Percentiles rank a stretch among this genome's conserved stretches.
These are phyloP conservation scores for Athrips mouffetella DNA, from an alignment of 2,888 invertebrate species.

Conservation along the genomic window DNA sequence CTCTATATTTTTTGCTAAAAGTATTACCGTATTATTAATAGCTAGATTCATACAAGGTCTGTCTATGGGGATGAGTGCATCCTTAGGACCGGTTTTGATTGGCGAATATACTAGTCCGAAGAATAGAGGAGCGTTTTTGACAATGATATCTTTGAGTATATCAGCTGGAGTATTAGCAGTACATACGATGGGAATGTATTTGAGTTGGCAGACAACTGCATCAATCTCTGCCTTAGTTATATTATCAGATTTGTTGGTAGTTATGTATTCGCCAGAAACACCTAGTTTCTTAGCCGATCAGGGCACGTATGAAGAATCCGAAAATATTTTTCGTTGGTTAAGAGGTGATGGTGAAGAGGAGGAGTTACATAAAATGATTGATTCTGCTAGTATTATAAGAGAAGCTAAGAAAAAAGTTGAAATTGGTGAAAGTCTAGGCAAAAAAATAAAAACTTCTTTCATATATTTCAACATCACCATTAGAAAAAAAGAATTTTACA, in stretches of 20 bases:
- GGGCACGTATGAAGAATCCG: slow-evolving; percentile 72
- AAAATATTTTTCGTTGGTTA: slow-evolving; percentile 73
- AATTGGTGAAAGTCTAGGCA: slow-evolving; percentile 31
- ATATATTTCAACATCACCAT: slow-evolving; percentile 39
- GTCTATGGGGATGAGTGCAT: slow-evolving; percentile 71
- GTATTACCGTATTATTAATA: slow-evolving; percentile 46
- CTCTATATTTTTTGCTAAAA: slow-evolving; percentile 41
- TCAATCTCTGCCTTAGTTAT: slow-evolving; percentile 64
- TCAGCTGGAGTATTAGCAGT: slow-evolving; percentile 77
- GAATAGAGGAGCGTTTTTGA: no score
- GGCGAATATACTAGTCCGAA: slow-evolving; percentile 77
- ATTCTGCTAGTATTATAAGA: no score
- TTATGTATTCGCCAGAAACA: no score
- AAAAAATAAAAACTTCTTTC: slow-evolving; percentile 33
- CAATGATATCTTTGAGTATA: slow-evolving; percentile 77
- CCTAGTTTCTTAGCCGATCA: slow-evolving; percentile 79
- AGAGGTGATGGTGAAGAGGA: slow-evolving; percentile 68
- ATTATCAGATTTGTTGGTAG: slow-evolving; percentile 59
- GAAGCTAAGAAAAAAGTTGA: slow-evolving; percentile 35
- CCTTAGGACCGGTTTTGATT: slow-evolving; percentile 67
- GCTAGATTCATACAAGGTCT: slow-evolving; percentile 62
- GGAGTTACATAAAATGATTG: slow-evolving; percentile 47
- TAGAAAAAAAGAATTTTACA: slow-evolving; percentile 48
- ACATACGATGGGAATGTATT: slow-evolving; percentile 79
- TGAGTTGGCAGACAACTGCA: slow-evolving; percentile 75